These are phyloP conservation scores for Heteromormyrus szaboi DNA, from an alignment of 2,797 vertebrate genomes.

Conservation along the genomic window DNA sequence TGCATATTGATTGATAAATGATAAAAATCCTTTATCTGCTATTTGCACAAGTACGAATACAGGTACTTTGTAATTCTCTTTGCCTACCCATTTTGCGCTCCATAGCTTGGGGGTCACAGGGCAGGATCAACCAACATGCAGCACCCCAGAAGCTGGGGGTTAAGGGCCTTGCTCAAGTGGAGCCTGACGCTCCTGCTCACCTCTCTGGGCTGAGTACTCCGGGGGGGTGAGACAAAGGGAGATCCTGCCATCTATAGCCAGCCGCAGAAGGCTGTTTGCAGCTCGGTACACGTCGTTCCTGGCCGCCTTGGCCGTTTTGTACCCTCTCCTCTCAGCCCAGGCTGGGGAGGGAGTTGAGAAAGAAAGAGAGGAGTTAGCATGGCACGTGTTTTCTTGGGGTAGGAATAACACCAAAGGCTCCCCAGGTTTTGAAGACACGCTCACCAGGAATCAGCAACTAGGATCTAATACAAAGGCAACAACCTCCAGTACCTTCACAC, in stretches of 20 bases:
- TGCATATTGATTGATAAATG: neutral
- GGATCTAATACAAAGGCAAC: neutral
- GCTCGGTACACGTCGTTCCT: constrained; percentile 83
- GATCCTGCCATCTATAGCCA: constrained; percentile 80
- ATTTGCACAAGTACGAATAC: neutral
- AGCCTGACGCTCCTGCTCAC: constrained; percentile 46
- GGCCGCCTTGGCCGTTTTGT: constrained; percentile 82
- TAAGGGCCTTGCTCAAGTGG: neutral
- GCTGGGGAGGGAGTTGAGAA: constrained; percentile 51
- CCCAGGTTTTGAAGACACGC: neutral
- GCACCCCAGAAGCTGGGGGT: neutral
- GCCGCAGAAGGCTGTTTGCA: constrained; percentile 80
- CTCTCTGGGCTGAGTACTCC: constrained; percentile 70
- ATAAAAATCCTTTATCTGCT: neutral
- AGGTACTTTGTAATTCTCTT: neutral
- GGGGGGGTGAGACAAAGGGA: constrained; percentile 77
- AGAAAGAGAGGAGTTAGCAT: neutral
- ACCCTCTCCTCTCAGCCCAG: constrained; percentile 85
- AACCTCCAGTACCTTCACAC: constrained; percentile 71
- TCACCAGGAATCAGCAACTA: neutral
- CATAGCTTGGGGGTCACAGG: neutral
- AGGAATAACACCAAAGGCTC: neutral
- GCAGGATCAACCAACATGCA: neutral
- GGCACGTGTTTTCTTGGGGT: neutral
- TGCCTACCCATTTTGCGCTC: neutral